phyloP scores from a whole-genome alignment of 2,113 vertebrate genomes.

The Sorex araneus region DNA sequence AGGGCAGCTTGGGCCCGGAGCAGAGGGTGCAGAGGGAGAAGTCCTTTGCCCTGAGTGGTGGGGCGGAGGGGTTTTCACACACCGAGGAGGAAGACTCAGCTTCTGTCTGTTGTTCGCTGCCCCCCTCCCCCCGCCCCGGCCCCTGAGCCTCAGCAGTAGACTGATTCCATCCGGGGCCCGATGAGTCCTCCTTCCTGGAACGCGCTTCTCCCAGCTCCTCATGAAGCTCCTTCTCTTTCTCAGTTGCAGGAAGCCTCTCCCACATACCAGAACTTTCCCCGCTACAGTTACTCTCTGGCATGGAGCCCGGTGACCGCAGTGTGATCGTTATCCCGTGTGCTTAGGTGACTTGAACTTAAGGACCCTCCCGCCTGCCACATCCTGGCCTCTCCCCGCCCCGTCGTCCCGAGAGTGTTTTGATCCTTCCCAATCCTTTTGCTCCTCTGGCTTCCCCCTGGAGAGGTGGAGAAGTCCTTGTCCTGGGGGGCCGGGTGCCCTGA shows the following conservation, averaged over 20 bases:
- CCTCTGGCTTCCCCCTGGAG: too few relatives aligned
- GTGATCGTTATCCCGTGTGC: background rate
- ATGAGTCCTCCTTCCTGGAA: background rate
- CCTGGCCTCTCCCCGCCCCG: too few relatives aligned
- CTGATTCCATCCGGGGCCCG: slow-evolving; percentile 25
- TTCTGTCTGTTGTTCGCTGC: background rate
- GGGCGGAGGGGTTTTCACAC: slow-evolving; percentile 74
- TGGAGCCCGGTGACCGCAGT: background rate
- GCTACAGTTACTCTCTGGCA: background rate
- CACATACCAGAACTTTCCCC: background rate
- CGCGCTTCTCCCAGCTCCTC: background rate
- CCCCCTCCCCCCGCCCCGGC: too few relatives aligned
- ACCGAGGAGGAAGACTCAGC: slow-evolving; percentile 16
- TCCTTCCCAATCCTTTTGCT: too few relatives aligned
- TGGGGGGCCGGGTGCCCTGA: too few relatives aligned
- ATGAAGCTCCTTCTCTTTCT: background rate
- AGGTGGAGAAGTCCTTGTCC: too few relatives aligned
- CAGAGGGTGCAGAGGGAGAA: background rate
- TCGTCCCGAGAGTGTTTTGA: too few relatives aligned
- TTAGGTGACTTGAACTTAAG: background rate
- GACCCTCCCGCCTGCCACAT: too few relatives aligned
- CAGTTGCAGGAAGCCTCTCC: background rate
- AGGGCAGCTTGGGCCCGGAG: background rate
- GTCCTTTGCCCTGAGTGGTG: too few relatives aligned
- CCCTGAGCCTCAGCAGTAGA: slow-evolving; percentile 9